Conservation (phyloP, 1,140 invertebrate genomes). For the Cephus cinctus region DNA sequence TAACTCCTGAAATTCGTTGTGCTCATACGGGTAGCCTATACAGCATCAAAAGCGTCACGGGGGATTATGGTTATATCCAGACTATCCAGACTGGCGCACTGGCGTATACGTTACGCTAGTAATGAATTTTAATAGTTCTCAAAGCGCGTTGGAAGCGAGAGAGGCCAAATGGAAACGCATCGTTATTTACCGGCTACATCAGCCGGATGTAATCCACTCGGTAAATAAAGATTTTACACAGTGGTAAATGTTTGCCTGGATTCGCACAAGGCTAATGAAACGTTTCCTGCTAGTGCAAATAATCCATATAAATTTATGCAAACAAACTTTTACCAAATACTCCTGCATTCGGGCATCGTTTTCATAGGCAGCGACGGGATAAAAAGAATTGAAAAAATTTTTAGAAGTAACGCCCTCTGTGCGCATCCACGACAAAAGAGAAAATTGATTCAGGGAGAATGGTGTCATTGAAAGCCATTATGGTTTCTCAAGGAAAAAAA, state of each 20-base stretch:
- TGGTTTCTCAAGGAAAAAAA: neutral
- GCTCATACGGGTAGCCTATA: too few relatives aligned
- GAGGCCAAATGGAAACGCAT: slow-evolving; percentile 1
- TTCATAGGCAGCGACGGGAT: too few relatives aligned
- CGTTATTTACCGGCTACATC: slow-evolving; percentile 10
- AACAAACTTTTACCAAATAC: too few relatives aligned
- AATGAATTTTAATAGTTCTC: neutral
- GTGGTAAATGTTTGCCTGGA: slow-evolving; percentile 12
- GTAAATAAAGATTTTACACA: slow-evolving; percentile 24
- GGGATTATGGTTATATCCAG: too few relatives aligned
- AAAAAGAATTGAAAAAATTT: too few relatives aligned
- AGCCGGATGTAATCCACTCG: slow-evolving; percentile 21
- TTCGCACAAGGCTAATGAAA: slow-evolving; percentile 11
- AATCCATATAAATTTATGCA: too few relatives aligned
- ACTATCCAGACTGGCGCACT: too few relatives aligned
- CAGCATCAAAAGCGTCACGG: too few relatives aligned
- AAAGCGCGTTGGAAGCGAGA: slow-evolving; percentile 13
- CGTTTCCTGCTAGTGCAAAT: slow-evolving; percentile 6
- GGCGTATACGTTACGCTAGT: neutral
- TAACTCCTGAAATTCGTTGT: too few relatives aligned
- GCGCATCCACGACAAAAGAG: too few relatives aligned
- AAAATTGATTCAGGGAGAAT: slow-evolving; percentile 7
- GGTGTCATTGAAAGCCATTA: neutral
- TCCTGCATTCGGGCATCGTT: too few relatives aligned
- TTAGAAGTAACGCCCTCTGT: too few relatives aligned